These are phyloP conservation scores for Chrysolina americana DNA, from an alignment of 2,888 invertebrate genomes.

Conservation along the genomic window DNA sequence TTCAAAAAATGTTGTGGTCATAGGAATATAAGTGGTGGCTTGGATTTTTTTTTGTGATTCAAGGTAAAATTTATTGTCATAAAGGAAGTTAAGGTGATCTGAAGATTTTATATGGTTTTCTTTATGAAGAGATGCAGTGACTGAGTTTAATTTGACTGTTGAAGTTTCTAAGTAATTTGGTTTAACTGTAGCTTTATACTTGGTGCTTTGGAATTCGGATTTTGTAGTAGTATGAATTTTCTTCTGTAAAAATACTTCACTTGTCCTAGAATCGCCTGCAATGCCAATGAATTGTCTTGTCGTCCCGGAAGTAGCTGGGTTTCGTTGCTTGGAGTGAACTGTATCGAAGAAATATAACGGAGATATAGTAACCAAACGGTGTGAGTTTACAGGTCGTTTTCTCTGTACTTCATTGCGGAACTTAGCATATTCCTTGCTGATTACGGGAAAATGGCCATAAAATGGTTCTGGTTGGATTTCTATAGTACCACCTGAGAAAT, in stretches of 20 bases:
- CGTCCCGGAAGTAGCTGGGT: constrained; percentile 59
- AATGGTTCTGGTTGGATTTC: constrained; percentile 72
- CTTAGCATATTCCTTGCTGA: constrained; percentile 73
- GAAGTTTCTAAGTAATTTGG: background rate
- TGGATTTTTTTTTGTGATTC: constrained; percentile 56
- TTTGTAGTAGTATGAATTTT: constrained; percentile 53
- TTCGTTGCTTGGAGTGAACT: constrained; percentile 54
- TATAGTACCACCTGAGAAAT: constrained; percentile 70
- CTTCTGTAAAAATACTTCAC: constrained; percentile 53
- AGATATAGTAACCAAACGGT: constrained; percentile 47
- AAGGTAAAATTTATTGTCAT: constrained; percentile 55
- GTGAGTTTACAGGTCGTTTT: constrained; percentile 37
- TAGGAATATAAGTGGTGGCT: constrained; percentile 40
- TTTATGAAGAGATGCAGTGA: background rate
- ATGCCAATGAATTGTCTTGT: constrained; percentile 58
- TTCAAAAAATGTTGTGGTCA: constrained; percentile 19
- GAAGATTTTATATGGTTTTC: background rate
- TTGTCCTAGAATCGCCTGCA: constrained; percentile 55
- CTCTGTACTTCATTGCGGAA: constrained; percentile 69
- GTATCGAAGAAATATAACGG: constrained; percentile 42
- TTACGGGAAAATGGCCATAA: constrained; percentile 71
- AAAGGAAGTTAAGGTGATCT: constrained; percentile 45
- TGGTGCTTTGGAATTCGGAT: constrained; percentile 50
- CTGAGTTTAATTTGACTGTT: background rate
- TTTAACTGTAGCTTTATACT: background rate